Base-by-base conservation (phyloP, 2,113 vertebrate genomes). In the Marmota monax region DNA sequence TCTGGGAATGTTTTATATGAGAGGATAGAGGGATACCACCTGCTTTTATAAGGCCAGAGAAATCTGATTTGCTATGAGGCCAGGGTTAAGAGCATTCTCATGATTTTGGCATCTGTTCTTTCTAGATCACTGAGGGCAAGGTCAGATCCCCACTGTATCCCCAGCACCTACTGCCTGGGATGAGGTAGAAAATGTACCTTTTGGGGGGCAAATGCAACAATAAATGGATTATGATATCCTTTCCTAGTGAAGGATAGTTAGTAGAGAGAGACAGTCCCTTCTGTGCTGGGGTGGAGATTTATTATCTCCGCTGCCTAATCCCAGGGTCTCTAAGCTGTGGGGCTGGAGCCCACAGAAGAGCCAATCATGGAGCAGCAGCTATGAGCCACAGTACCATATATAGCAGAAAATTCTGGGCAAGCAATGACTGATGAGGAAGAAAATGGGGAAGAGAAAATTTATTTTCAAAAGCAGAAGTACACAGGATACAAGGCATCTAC, bases 331-430 rank as follows among this genome's bases (percentile, higher is more conserved):
- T 25, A 14, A 69, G 39, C 39, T 61, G 2, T 16, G 42, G 13
- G 16, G 16, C 39, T 83, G 23, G 61, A 51, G 42, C 25, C n/a
- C n/a, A 42, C 17, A n/a, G 39, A 63, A 63, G 9, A 18, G 9
- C 25, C 5, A 22, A 34, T 23, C n/a, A 9, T 5, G 11, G 17
- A 84, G 73, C 32, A 53, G 23, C 23, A 69, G 22, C 67, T 29
- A 34, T 9, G 58, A 76, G 17, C 18, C 45, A 5, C 10, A 7
- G 0, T 12, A 20, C 4, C 11, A 1, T 14, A 14, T 10, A 10
- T 11, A 17, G 42, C 18, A 90, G 45, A 65, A 79, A 56, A 67
- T 45, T 83, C 70, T 25, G 11, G 45, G 72, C 42, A 27, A 48
- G 22, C 39, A 70, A 65, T 10, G 63, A 37, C 72, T 84, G 37